Evolutionary conservation across 30 jellyfish, hydroid and myxozoan species (phyloP).

Genomic region (Rhopilema esculentum): DNA sequence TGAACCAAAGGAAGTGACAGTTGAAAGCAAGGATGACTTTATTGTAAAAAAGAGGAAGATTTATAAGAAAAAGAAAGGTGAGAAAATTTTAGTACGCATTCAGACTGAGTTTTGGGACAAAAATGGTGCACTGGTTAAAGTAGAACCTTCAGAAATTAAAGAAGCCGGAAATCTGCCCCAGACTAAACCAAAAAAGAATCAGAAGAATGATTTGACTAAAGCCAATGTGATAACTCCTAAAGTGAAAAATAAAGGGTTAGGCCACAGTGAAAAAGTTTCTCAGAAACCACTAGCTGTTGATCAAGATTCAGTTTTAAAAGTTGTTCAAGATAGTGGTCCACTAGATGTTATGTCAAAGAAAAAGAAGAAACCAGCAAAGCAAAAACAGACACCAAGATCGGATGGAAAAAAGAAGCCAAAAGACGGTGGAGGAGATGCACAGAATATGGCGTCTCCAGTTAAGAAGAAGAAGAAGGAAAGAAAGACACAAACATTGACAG

Average conservation of each 20-base stretch:
- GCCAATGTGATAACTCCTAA: background rate
- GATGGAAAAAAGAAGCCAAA: too few species aligned
- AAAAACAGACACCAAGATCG: background rate
- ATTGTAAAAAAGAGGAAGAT: constrained; percentile 79
- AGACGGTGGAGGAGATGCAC: background rate
- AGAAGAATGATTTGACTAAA: constrained; percentile 1
- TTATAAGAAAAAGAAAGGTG: constrained; percentile 82
- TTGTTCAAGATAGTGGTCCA: background rate
- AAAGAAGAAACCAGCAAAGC: background rate
- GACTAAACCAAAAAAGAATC: background rate
- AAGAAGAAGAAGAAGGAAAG: constrained; percentile 73
- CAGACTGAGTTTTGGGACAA: constrained; percentile 79
- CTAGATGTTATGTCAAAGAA: background rate
- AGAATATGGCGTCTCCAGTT: background rate
- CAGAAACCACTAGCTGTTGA: background rate
- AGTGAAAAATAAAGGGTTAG: too few species aligned
- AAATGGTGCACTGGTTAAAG: constrained; percentile 75
- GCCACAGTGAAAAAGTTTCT: background rate
- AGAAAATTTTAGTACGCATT: constrained; percentile 73
- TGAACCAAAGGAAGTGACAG: background rate
- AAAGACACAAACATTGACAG: constrained; percentile 94
- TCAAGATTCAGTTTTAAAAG: background rate
- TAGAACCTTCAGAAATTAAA: constrained; percentile 63
- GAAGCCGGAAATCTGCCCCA: constrained; percentile 15
- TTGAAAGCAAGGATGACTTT: constrained; percentile 11